Conservation (phyloP, 2,797 vertebrate species). For the Clarias laeviceps region DNA sequence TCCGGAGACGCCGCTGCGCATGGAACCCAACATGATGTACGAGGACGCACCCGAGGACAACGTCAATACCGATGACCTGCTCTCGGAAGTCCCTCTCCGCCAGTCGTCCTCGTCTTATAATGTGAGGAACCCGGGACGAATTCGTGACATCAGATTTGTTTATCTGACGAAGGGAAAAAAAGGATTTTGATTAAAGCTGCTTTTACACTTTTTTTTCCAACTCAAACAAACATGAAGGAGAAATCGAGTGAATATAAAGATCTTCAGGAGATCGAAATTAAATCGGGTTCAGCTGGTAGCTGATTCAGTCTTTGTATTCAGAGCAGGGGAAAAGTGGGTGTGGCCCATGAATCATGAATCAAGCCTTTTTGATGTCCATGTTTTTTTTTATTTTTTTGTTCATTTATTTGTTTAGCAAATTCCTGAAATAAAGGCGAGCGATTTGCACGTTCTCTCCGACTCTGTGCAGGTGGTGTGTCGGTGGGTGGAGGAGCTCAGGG, state of each 20-base stretch:
- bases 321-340: too few species aligned
- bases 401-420: too few species aligned
- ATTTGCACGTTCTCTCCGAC: neutral
- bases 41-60: slow-evolving; percentile 75
- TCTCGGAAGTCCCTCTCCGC: slow-evolving; percentile 80
- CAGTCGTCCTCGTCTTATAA: slow-evolving; percentile 87
- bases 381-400: too few species aligned
- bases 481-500: slow-evolving; percentile 85
- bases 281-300: neutral
- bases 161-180: neutral
- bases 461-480: slow-evolving; percentile 84
- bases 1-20: slow-evolving; percentile 90
- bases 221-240: neutral
- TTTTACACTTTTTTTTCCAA: neutral
- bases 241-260: neutral
- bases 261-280: too few species aligned
- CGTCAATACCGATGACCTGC: slow-evolving; percentile 78
- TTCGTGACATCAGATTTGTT: neutral
- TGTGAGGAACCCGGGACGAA: slow-evolving; percentile 64
- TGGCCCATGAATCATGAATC: too few species aligned
- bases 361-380: too few species aligned
- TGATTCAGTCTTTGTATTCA: neutral
- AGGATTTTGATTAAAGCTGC: neutral
- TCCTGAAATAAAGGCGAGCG: too few species aligned
- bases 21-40: slow-evolving; percentile 74